These are phyloP conservation scores for Hepsetus odoe DNA, from an alignment of 2,113 vertebrate species.

Conservation along the genomic window DNA sequence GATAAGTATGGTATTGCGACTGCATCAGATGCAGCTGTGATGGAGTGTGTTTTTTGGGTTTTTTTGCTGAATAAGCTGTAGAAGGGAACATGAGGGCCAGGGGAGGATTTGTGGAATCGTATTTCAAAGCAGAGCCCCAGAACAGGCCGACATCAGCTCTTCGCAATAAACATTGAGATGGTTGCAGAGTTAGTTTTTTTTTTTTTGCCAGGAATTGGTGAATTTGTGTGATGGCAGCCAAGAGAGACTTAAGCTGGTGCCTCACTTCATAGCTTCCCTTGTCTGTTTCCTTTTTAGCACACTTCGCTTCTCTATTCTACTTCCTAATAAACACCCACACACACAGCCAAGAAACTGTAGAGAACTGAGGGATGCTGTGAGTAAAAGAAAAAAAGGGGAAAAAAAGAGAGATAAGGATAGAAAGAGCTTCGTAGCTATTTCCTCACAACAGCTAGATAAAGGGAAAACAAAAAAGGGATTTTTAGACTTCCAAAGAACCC, in stretches of 20 bases:
- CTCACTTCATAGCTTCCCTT: neutral
- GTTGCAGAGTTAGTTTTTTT: neutral
- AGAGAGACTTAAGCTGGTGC: neutral
- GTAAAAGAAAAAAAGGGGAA: too few species aligned
- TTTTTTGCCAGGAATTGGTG: neutral
- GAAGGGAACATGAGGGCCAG: neutral
- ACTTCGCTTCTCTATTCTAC: neutral
- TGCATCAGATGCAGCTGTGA: neutral
- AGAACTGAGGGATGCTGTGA: neutral
- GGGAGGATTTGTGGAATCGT: neutral
- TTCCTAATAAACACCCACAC: neutral
- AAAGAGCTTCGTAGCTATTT: neutral
- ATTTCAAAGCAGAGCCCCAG: neutral
- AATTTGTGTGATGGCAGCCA: neutral
- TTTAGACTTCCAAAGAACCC: neutral
- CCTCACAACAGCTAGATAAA: neutral
- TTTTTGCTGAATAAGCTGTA: neutral
- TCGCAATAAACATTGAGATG: neutral
- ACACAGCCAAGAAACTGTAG: neutral
- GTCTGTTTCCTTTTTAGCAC: conserved; percentile 4
- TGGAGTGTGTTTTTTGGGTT: neutral
- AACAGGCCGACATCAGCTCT: neutral
- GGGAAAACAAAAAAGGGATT: neutral
- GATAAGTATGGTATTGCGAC: neutral
- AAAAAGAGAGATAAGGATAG: neutral